Conservation (phyloP, 2,113 vertebrate species). For the Channa argus region DNA sequence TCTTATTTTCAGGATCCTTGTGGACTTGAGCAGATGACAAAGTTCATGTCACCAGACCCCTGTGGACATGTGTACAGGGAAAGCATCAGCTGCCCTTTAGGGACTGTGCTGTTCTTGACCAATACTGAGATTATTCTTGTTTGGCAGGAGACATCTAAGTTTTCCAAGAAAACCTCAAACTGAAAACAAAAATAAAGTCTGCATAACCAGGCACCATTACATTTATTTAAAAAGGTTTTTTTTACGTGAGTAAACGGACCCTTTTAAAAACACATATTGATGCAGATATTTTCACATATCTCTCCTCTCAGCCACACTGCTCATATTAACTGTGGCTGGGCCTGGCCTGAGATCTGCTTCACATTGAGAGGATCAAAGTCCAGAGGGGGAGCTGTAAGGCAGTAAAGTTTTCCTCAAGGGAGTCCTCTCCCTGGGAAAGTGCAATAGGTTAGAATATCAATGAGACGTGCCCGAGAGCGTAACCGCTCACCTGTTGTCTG, state of each 20-base stretch:
- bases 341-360: conserved; percentile 74
- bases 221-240: not conserved
- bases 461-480: conserved; percentile 77
- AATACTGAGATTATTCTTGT: too few species aligned
- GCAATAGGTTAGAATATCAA: conserved; percentile 86
- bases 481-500: conserved; percentile 83
- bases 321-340: conserved; percentile 56
- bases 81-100: too few species aligned
- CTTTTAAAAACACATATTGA: not conserved
- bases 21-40: too few species aligned
- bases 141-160: not conserved
- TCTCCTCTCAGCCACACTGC: conserved; percentile 42
- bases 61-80: too few species aligned
- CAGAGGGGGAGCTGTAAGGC: conserved; percentile 47
- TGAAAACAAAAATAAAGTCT: not conserved
- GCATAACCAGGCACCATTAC: not conserved
- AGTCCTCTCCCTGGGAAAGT: conserved; percentile 80
- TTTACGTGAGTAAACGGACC: not conserved
- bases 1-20: too few species aligned
- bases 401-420: conserved; percentile 77
- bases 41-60: too few species aligned
- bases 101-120: too few species aligned
- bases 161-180: not conserved
- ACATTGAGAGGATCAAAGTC: conserved; percentile 78
- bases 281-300: conserved; percentile 9